Evolutionary conservation across 2,113 vertebrate genomes (phyloP), one percentile per base, ranked within the genome.

Genomic region (Phylloscopus whistleri): DNA sequence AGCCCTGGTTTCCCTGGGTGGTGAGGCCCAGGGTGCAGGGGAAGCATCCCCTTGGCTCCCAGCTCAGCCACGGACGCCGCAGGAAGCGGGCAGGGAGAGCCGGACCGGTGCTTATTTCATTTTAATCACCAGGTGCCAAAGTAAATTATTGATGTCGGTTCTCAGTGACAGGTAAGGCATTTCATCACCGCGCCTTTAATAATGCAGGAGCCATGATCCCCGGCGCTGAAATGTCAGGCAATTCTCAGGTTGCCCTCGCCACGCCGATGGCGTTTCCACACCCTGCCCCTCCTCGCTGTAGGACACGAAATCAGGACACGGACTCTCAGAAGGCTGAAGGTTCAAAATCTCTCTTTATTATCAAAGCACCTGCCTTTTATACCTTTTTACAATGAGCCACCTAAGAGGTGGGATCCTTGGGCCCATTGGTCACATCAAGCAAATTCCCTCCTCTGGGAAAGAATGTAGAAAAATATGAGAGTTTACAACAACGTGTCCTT

Each of bases 141-240:
- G 16, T 86, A 27, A 79, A 96, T 96, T 81, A 73, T 87, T 85
- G 90, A 92, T 93, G 72, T 55, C 37, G 20, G n/a, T 59, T 88
- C 70, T 92, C 89, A 16, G n/a, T 94, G 88, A 92, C 80, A 97
- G 93, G 79, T 75, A 28, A 55, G 93, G 68, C 83, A 83, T 92
- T 94, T 95, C 66, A 92, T 74, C 58, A 33, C 49, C 2, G 84
- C 3, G 8, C 80, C 68, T 67, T 96, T 89, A 96, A 93, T 94
- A 91, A 81, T 87, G 79, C 79, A 97, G 23, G 92, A 96, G 76
- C 5, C 93, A 94, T 95, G 95, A 96, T 94, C 94, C 89, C 80
- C 63, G 51, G 20, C 8, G 18, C 56, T 84, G 4, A 96, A 80
- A 94, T 64, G 67, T 84, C 95, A 79, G 84, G 60, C 18, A 51